phyloP scores from a whole-genome alignment of 2,113 vertebrate species.

The Halichoeres trimaculatus region DNA sequence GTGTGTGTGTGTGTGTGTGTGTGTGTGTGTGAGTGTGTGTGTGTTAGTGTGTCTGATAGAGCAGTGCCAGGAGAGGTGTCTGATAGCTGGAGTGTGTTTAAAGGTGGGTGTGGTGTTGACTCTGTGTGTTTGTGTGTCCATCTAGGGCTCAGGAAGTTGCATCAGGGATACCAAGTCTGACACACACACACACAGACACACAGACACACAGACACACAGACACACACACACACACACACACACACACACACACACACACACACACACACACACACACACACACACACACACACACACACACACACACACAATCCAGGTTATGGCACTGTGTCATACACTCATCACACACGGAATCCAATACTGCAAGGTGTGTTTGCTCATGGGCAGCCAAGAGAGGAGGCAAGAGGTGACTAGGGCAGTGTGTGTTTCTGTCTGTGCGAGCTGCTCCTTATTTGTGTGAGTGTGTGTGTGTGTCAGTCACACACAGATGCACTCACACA shows the following conservation, averaged over 20 bases:
- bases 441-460: background rate
- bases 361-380: constrained; percentile 59
- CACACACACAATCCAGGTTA: constrained; percentile 11
- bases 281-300: constrained; percentile 30
- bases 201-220: background rate
- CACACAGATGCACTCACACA: constrained; percentile 55
- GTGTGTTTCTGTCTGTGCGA: constrained; percentile 3
- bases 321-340: constrained; percentile 26
- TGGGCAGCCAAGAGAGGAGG: constrained; percentile 51
- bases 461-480: constrained; percentile 28
- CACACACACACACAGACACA: constrained; percentile 1
- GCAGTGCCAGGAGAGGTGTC: constrained; percentile 57
- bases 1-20: no score
- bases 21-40: no score
- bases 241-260: background rate
- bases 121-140: constrained; percentile 35
- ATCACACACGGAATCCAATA: constrained; percentile 31
- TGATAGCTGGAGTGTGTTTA: constrained; percentile 56
- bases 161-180: constrained; percentile 16
- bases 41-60: constrained; percentile 51
- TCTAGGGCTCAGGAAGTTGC: constrained; percentile 29
- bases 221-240: constrained; percentile 36
- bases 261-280: constrained; percentile 1
- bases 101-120: constrained; percentile 59
- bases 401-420: constrained; percentile 57